Evolutionary conservation across 2,797 vertebrate genomes (phyloP), one percentile per base, ranked within the genome.

Genomic region (Psittacula echo): DNA sequence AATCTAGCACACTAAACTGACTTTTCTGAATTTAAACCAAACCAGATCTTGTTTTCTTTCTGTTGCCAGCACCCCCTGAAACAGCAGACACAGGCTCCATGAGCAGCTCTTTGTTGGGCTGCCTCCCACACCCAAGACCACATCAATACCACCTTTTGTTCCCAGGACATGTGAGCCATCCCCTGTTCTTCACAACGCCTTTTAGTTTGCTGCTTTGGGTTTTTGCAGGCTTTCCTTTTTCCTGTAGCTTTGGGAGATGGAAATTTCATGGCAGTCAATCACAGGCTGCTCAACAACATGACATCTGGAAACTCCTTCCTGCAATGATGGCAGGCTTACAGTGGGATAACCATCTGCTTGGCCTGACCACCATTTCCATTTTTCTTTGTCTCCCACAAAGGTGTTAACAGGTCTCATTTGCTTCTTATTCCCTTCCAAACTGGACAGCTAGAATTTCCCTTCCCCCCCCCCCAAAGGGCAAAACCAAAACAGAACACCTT

Each of bases 81-180:
- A 65, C 26, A 68, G 23, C 0, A 0, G 50, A 9, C 6, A 2
- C 23, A 74, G 41, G n/a, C 11, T 54, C 26, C 27, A 32, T 0
- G 30, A 74, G 62, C 48, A 82, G 76, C n/a, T 51, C 42, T 66
- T 70, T 15, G 56, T 13, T 45, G 44, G 45, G 39, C 54, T 81
- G 37, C 13, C 29, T 84, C 39, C 50, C 32, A 24, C 21, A 13
- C 18, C 4, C 8, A 56, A 76, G 54, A 30, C 50, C 45, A 30
- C 21, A 44, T 72, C 66, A 80, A 22, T 34, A 27, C 26, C 26
- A 48, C 45, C 29, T 78, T 84, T 75, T 48, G 6, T 78, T 74
- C 41, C n/a, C 19, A 13, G 53, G 32, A 37, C 19, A 32, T 39
- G 41, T 19, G 37, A 79, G 34, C 30, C 3, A 0, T 48, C 50